Evolutionary conservation across 2,797 vertebrate genomes (phyloP).

Genomic region (Lacerta agilis): DNA sequence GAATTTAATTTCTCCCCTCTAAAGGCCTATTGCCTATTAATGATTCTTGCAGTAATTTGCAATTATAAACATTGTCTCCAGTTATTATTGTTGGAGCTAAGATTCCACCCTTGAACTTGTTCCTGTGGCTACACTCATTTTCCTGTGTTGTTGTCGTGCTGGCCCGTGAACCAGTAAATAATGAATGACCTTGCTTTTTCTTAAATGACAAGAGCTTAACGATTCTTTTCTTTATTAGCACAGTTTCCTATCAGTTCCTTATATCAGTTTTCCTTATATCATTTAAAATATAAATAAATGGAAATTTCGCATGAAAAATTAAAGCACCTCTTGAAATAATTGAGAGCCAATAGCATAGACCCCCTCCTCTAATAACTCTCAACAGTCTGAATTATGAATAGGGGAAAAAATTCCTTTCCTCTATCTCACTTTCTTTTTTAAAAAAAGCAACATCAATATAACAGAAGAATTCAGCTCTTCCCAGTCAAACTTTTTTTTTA

Average conservation of each 20-base stretch:
- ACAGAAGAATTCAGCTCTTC: too few relatives aligned
- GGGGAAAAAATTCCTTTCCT: too few relatives aligned
- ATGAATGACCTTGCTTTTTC: too few relatives aligned
- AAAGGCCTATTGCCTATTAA: not conserved
- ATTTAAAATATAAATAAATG: not conserved
- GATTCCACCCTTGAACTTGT: too few relatives aligned
- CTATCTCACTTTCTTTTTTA: not conserved
- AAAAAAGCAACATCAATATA: not conserved
- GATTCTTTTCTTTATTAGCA: not conserved
- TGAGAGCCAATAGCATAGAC: not conserved
- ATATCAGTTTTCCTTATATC: not conserved
- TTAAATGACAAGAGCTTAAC: not conserved
- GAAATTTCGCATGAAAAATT: not conserved
- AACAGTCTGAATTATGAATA: not conserved
- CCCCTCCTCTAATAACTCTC: not conserved
- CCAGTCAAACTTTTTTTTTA: too few relatives aligned
- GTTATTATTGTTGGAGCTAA: too few relatives aligned
- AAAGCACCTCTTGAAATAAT: not conserved
- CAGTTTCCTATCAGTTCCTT: too few relatives aligned
- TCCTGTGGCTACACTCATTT: too few relatives aligned
- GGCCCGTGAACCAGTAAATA: too few relatives aligned
- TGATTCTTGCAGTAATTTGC: too few relatives aligned
- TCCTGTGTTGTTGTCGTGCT: too few relatives aligned
- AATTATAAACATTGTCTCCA: too few relatives aligned
- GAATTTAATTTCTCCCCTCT: not conserved